Evolutionary conservation across 2,888 invertebrate species (phyloP), one percentile per base, ranked within the genome.

Genomic region (Sthenelais limicola): DNA sequence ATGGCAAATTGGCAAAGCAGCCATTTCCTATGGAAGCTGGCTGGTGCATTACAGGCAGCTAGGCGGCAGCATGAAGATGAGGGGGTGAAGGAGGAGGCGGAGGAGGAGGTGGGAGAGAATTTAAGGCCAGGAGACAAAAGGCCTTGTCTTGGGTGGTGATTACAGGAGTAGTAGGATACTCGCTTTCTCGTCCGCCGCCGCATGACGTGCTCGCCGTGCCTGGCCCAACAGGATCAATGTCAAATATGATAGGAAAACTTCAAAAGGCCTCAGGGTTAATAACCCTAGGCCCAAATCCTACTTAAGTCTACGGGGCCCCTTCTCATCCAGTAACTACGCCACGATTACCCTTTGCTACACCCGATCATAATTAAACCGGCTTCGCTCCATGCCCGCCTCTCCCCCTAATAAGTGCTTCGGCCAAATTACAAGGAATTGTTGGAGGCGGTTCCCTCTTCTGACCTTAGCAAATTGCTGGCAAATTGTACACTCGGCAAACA

Each of bases 201-300:
- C 18, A 18, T 12, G 43, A 9, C 12, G 18, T 18, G 9, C 43
- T 9, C 12, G 43, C 62, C 35, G 62, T 43, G 62, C 62, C 62
- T 28, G 38, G 38, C 35, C 52, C 56, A 49, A 70, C 70, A 70
- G 70, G 70, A 70, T 70, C 38, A 70, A 70, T 70, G 70, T 70
- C 70, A 70, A 70, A 70, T 70, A 54, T 70, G 70, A 70, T 70
- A 70, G 56, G 38, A 38, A 52, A 52, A 70, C 70, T 70, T 70
- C 70, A 70, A 70, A 70, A 70, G 70, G 70, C 38, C 70, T 12
- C 51, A 26, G 52, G 54, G 51, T 70, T 70, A 70, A 70, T 56
- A 38, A 70, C 51, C 70, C 38, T n/a, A 30, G 24, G 70, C 56
- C 56, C 54, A 52, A 38, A 62, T 62, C 62, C 62, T 62, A 62